Conservation (phyloP, 2,888 invertebrate species). For the Dichetophora obliterata region DNA sequence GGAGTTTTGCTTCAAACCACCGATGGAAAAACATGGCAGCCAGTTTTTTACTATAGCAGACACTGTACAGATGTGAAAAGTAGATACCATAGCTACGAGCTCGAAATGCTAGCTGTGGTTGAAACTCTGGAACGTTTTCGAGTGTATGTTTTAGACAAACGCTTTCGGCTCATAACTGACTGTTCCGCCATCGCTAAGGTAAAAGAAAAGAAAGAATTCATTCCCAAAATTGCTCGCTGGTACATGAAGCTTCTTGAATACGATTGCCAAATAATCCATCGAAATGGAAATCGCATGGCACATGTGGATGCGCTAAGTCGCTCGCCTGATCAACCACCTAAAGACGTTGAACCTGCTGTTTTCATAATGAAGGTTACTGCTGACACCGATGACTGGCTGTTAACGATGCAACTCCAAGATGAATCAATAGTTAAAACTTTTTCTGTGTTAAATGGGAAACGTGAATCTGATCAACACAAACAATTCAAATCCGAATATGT, state of each 20-base stretch:
- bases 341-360: constrained; percentile 29
- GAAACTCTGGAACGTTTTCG: constrained; percentile 44
- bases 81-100: no score
- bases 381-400: constrained; percentile 40
- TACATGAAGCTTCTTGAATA: no score
- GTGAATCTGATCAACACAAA: background rate
- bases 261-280: constrained; percentile 44
- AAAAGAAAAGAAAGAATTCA: no score
- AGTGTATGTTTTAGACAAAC: constrained; percentile 50
- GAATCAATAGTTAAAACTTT: constrained; percentile 23
- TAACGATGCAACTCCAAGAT: constrained; percentile 44
- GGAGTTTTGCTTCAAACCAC: constrained; percentile 45
- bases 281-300: constrained; percentile 36
- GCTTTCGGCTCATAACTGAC: constrained; percentile 42
- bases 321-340: constrained; percentile 26
- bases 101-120: constrained; percentile 46
- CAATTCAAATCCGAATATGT: constrained; percentile 17
- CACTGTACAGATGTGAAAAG: constrained; percentile 44
- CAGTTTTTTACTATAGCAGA: constrained; percentile 48
- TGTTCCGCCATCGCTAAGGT: constrained; percentile 38
- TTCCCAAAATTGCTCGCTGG: no score
- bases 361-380: constrained; percentile 31
- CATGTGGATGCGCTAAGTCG: constrained; percentile 42
- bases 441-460: constrained; percentile 2
- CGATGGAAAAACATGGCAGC: constrained; percentile 40